Conservation (phyloP, 2,113 vertebrate species). For the Nothoprocta perdicaria region DNA sequence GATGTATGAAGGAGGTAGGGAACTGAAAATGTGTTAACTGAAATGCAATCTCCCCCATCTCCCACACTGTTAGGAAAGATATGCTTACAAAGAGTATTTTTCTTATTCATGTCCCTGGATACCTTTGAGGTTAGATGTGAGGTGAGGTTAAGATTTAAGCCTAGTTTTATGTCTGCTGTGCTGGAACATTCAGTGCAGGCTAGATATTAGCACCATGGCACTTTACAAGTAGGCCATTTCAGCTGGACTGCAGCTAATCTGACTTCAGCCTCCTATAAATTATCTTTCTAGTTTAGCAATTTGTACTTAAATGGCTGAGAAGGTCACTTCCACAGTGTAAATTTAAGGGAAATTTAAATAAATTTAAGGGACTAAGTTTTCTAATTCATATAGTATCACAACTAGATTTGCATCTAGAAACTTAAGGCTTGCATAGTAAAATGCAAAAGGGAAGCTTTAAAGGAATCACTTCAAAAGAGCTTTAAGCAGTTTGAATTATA, state of each 20-base stretch:
- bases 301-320: neutral
- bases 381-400: neutral
- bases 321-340: neutral
- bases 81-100: neutral
- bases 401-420: constrained; percentile 28
- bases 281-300: neutral
- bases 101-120: neutral
- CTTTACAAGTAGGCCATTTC: neutral
- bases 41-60: neutral
- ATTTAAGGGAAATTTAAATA: too few relatives aligned
- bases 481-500: constrained; percentile 50
- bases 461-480: constrained; percentile 32
- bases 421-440: constrained; percentile 19
- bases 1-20: neutral
- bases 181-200: neutral
- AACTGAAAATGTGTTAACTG: neutral
- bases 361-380: neutral
- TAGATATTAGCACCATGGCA: neutral
- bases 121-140: too few relatives aligned
- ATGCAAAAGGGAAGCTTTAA: constrained; percentile 37
- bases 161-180: neutral
- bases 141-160: neutral
- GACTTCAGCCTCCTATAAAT: neutral
- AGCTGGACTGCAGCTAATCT: neutral
- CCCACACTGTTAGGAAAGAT: neutral